Percentiles rank a stretch among this genome's conserved stretches.
Evolutionary conservation across 2,113 vertebrate species (phyloP).

Genomic region (Nerophis lumbriciformis): DNA sequence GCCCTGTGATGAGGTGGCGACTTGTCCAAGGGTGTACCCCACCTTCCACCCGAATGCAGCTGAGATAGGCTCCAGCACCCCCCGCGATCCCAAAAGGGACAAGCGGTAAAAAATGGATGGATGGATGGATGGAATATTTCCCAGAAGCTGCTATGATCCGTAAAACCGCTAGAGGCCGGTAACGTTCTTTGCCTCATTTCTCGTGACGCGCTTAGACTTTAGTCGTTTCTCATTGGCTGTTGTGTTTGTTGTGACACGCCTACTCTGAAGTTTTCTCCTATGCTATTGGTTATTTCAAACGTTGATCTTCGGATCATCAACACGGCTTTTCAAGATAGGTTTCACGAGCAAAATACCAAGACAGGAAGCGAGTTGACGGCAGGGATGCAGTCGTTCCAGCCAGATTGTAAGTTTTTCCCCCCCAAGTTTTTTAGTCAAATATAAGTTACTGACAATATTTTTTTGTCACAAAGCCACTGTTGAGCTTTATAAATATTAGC

Average conservation of each 20-base stretch:
- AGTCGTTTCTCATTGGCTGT: slow-evolving; percentile 22
- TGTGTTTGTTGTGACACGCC: background rate
- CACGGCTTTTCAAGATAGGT: slow-evolving; percentile 28
- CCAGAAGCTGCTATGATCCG: no score
- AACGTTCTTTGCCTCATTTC: no score
- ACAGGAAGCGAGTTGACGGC: slow-evolving; percentile 21
- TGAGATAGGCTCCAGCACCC: no score
- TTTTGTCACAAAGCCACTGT: rapidly evolving
- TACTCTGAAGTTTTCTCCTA: rapidly evolving
- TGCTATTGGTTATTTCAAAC: slow-evolving; percentile 27
- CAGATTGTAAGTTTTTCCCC: slow-evolving; percentile 36
- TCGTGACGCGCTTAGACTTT: no score
- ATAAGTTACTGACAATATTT: background rate
- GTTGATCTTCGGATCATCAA: background rate
- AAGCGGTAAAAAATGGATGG: no score
- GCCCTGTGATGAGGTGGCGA: no score
- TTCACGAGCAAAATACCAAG: slow-evolving; percentile 49
- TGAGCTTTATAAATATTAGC: no score
- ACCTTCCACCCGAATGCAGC: no score
- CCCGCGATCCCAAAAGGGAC: no score
- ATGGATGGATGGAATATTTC: no score
- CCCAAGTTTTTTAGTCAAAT: background rate
- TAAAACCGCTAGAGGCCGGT: slow-evolving; percentile 26
- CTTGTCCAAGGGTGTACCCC: no score
- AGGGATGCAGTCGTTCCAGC: background rate